These are phyloP conservation scores for Paralichthys olivaceus DNA, from an alignment of 2,113 vertebrate genomes.

Conservation along the genomic window DNA sequence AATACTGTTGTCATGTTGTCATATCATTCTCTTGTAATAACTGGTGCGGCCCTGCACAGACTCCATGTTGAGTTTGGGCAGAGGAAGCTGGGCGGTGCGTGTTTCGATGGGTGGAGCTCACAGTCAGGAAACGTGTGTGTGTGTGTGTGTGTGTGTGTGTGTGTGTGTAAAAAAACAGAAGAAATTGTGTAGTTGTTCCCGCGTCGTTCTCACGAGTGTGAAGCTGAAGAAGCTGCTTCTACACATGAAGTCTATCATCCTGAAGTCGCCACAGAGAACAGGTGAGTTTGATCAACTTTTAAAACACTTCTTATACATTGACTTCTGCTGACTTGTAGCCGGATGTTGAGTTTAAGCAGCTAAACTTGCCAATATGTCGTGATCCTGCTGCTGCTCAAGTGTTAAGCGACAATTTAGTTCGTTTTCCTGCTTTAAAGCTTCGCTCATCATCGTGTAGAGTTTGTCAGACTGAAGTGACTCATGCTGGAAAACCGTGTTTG, in stretches of 20 bases:
- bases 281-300: conserved; percentile 29
- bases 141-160: no score
- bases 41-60: no score
- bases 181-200: conserved; percentile 12
- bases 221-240: background rate
- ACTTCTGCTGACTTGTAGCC: conserved; percentile 24
- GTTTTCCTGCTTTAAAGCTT: background rate
- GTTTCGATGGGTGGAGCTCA: conserved; percentile 59
- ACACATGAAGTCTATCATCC: background rate
- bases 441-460: background rate
- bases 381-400: background rate
- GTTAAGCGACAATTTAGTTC: background rate
- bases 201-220: background rate
- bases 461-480: background rate
- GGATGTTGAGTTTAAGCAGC: background rate
- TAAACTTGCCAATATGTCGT: background rate
- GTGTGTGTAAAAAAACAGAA: background rate
- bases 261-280: background rate
- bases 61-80: background rate
- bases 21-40: no score
- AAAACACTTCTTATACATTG: background rate
- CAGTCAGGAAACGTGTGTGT: conserved; percentile 49
- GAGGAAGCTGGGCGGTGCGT: background rate
- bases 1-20: no score
- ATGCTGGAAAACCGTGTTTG: background rate